Evolutionary conservation across 2,797 vertebrate species (phyloP), one percentile per base, ranked within the genome.

Genomic region (Dromococcyx pavoninus): DNA sequence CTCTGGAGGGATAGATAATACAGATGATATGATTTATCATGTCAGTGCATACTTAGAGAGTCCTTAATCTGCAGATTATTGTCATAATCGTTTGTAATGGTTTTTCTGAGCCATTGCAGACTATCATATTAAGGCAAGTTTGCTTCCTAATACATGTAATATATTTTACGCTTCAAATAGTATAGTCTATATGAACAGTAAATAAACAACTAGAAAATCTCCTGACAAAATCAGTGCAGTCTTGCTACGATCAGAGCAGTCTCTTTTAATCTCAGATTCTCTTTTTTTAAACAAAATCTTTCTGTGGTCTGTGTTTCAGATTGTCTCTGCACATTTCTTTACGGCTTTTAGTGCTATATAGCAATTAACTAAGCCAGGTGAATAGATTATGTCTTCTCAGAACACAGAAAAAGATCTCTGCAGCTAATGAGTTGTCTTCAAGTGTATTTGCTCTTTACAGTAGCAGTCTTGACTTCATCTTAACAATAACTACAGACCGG

Each of bases 1-100:
- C 92, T 94, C 73, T 92, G 80, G 92, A 81, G 67, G 78, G 35
- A 64, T 61, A 91, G 83, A 92, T 94, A 95, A 95, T 93, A 18
- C 18, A 89, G 50, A 89, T 94, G 88, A 93, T 93, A 87, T 66
- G 76, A 90, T 90, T 93, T 95, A 76, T 89, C 72, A 60, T 94
- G 88, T 94, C 82, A 92, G 73, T 13, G 5, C 75, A 66, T 91
- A 84, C 77, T 97, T 94, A 95, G 13, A 67, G 69, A 78, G 75
- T 67, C 86, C 84, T 96, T 97, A 95, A 97, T 95, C 95, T 96
- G 79, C 86, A 87, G 84, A 91, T 96, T 95, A 95, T 96, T 94
- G 93, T 88, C 84, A 41, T 95, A 95, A 96, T 95, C 7, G 0
- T 97, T 95, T 92, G 88, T 89, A 94, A 94, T 95, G 88, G 13